These are phyloP conservation scores for Rhingia rostrata DNA, from an alignment of 2,888 invertebrate species.

Conservation along the genomic window DNA sequence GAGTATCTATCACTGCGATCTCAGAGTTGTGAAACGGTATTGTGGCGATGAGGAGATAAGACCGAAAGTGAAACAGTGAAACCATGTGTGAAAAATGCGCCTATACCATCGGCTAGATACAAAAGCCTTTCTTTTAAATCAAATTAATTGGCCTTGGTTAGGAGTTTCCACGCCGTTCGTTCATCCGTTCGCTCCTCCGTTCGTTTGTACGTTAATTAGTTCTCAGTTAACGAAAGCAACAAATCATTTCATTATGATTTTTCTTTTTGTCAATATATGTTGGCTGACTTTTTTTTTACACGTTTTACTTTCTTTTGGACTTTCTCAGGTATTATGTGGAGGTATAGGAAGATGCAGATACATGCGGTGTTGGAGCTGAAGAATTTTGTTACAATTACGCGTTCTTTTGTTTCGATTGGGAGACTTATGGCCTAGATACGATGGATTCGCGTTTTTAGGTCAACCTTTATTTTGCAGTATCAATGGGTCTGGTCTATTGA, in stretches of 20 bases:
- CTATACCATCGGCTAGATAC: slow-evolving; percentile 24
- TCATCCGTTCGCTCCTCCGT: slow-evolving; percentile 3
- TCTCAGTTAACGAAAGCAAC: slow-evolving; percentile 58
- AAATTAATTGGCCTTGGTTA: slow-evolving; percentile 64
- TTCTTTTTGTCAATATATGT: slow-evolving; percentile 39
- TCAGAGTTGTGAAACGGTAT: slow-evolving; percentile 17
- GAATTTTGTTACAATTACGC: slow-evolving; percentile 47
- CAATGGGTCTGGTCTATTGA: background rate
- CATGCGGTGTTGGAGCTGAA: slow-evolving; percentile 15
- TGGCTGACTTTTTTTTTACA: slow-evolving; percentile 20
- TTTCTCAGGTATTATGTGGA: slow-evolving; percentile 54
- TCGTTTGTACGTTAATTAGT: slow-evolving; percentile 50
- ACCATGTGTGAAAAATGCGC: slow-evolving; percentile 71
- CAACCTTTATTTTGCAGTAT: slow-evolving; percentile 10
- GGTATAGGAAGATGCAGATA: slow-evolving; percentile 14
- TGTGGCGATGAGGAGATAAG: slow-evolving; percentile 1
- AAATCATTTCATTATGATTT: slow-evolving; percentile 55
- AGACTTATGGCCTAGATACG: slow-evolving; percentile 30
- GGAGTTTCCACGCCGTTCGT: slow-evolving; percentile 19
- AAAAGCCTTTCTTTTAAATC: slow-evolving; percentile 61
- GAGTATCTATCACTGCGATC: slow-evolving; percentile 14
- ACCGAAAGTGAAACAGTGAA: slow-evolving; percentile 63
- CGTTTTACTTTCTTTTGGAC: slow-evolving; percentile 72
- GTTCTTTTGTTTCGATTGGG: slow-evolving; percentile 18
- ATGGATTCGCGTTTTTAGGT: slow-evolving; percentile 25